Evolutionary conservation across 1,140 invertebrate species (phyloP).

Genomic region (Rhopalosiphum padi): DNA sequence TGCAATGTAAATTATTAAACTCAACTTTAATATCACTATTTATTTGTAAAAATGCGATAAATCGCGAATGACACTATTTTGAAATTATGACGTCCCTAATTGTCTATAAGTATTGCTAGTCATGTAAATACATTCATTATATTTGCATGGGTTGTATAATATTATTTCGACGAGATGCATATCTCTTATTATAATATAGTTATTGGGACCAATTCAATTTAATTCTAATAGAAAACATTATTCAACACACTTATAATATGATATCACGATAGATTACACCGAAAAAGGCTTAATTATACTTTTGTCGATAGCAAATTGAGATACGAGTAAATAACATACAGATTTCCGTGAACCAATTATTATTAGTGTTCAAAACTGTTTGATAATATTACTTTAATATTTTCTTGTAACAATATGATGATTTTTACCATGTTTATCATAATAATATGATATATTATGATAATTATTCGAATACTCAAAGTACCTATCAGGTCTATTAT

Average conservation of each 20-base stretch:
- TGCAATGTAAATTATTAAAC: background rate
- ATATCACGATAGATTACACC: background rate
- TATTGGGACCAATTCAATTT: background rate
- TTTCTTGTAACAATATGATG: background rate
- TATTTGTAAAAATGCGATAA: background rate
- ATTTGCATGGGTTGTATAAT: background rate
- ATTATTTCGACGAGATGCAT: background rate
- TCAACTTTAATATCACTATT: background rate
- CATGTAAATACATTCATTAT: background rate
- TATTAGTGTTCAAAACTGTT: background rate
- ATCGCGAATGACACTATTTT: background rate
- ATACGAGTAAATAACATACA: background rate
- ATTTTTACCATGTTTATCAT: background rate
- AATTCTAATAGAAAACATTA: too few species aligned
- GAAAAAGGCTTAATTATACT: background rate
- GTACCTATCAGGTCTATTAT: background rate
- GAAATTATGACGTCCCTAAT: background rate
- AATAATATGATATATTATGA: background rate
- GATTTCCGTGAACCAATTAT: background rate
- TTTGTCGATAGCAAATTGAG: background rate
- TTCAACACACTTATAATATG: background rate
- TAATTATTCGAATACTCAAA: background rate
- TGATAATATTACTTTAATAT: background rate
- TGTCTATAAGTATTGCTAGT: background rate
- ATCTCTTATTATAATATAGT: too few species aligned